Base-by-base conservation (phyloP, 1,140 invertebrate genomes). In the Hydropsyche tenuis region DNA sequence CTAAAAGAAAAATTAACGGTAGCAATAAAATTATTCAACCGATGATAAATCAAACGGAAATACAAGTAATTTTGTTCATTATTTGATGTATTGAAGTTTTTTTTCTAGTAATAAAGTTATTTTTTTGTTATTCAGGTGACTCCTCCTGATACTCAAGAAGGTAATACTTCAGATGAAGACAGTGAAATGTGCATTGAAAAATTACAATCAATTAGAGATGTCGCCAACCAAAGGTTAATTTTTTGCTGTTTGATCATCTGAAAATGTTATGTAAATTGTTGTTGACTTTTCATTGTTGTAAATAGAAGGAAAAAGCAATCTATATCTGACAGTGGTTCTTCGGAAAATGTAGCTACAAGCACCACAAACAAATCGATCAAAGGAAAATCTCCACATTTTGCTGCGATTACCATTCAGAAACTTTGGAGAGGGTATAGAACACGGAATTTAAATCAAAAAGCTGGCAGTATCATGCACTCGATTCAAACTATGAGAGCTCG, bases 361-460 rank as follows among this genome's bases (percentile, higher is more conserved):
- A 84, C 83, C 37, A 80, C 81, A 37, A 79, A 82, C 27, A 80
- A 82, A 73, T 82, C 82, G 75, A 82, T 80, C 70, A 84, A 81
- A 45, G 78, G 78, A 27, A 85, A 86, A 56, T 79, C 80, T 51
- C 84, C 86, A 77, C 82, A 82, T 70, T 80, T 80, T 14, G 89
- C 93, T 23, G 94, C 94, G 0, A 88, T 92, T 22, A 90, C 89
- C 27, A 96, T 97, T 79, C 95, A 96, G 84, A 91, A 91, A 80
- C 89, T 92, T 80, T 97, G 95, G 95, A 83, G 94, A 46, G 94
- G 95, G 0, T 96, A 94, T 83, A 88, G 90, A 51, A 91, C 93
- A 18, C 85, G 94, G 76, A 93, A 95, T 78, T 84, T 92, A 5
- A 89, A 94, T 79, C 89, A 88, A 77, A 89, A 91, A 79, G 91